phyloP scores from a whole-genome alignment of 2,113 vertebrate species.

The Rutilus rutilus region DNA sequence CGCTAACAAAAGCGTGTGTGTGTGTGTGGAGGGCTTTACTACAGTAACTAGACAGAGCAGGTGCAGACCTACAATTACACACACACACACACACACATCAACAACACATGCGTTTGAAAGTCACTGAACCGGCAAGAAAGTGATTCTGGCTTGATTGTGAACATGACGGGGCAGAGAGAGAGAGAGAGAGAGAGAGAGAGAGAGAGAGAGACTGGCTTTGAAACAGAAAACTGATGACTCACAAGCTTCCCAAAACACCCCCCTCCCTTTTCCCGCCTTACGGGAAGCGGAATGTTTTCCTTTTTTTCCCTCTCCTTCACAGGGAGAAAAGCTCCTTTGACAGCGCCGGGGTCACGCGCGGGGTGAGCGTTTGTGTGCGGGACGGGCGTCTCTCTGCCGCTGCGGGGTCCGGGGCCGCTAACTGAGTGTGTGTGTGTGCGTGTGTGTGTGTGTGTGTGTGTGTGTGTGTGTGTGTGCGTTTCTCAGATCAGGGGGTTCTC shows the following conservation, averaged over 20 bases:
- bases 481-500: not conserved
- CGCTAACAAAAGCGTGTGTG: not conserved
- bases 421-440: not conserved
- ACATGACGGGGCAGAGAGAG: constrained; percentile 4
- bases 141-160: not conserved
- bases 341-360: constrained; percentile 65
- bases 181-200: constrained; percentile 2
- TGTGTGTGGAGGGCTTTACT: constrained; percentile 9
- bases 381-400: constrained; percentile 19
- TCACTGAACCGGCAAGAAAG: constrained; percentile 20
- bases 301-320: constrained; percentile 45
- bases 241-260: constrained; percentile 80
- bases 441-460: constrained; percentile 11
- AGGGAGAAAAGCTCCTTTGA: constrained; percentile 60
- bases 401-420: constrained; percentile 17
- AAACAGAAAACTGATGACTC: constrained; percentile 81
- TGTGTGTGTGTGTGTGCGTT: constrained; percentile 32
- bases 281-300: constrained; percentile 78
- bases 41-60: constrained; percentile 41
- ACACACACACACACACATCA: constrained; percentile 1
- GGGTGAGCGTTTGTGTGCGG: constrained; percentile 69
- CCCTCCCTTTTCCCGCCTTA: constrained; percentile 70
- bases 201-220: constrained; percentile 36
- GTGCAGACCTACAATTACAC: constrained; percentile 41
- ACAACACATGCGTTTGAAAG: constrained; percentile 18